Evolutionary conservation across 2,888 invertebrate genomes (phyloP).

Genomic region (Sarcophaga subvicina): DNA sequence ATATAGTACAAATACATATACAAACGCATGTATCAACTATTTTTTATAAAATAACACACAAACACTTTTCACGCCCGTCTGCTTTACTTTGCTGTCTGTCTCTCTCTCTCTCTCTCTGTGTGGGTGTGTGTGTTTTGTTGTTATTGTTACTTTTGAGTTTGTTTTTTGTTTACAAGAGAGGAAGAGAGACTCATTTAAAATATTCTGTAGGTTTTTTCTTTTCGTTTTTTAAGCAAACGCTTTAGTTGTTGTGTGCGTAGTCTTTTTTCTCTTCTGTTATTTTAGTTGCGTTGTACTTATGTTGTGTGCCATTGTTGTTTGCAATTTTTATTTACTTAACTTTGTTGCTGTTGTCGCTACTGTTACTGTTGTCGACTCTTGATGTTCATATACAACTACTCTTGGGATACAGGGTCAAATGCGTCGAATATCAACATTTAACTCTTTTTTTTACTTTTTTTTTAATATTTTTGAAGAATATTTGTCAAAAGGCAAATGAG

Average conservation of each 20-base stretch:
- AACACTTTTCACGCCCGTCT: constrained; percentile 58
- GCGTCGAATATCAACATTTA: constrained; percentile 56
- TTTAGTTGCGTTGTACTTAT: neutral
- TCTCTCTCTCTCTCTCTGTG: constrained; percentile 41
- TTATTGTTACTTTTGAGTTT: constrained; percentile 27
- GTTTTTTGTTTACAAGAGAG: neutral
- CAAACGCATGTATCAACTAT: neutral
- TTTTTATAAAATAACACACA: neutral
- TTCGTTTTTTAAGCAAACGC: neutral
- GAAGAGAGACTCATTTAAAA: no score
- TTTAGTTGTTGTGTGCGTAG: neutral
- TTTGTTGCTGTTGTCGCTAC: constrained; percentile 50
- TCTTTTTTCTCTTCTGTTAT: neutral
- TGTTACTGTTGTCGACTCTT: constrained; percentile 46
- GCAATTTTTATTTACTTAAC: constrained; percentile 63
- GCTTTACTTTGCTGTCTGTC: neutral
- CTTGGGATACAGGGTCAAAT: constrained; percentile 61
- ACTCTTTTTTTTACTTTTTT: neutral
- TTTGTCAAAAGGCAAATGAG: constrained; percentile 43
- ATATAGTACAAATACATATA: neutral
- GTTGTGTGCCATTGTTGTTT: constrained; percentile 46
- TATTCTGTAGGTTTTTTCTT: neutral
- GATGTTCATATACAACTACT: constrained; percentile 49
- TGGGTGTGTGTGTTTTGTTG: constrained; percentile 49
- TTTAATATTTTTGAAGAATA: neutral